Conservation (phyloP, 2,888 invertebrate genomes). For the Lepidocyrtinus sp. region DNA sequence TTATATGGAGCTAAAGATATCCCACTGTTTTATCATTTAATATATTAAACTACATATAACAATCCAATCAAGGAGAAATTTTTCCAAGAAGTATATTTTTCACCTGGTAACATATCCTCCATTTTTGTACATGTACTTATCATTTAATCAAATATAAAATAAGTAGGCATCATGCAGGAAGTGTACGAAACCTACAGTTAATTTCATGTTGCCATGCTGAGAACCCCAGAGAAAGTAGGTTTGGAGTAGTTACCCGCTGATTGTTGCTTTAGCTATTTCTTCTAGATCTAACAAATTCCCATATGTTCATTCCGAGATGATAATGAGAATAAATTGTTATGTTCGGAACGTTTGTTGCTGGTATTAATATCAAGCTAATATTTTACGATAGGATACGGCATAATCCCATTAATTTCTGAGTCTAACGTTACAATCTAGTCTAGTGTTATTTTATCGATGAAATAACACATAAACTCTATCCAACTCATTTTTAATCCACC, state of each 20-base stretch:
- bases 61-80: too few relatives aligned
- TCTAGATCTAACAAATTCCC: background rate
- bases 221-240: background rate
- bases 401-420: background rate
- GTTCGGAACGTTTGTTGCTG: too few relatives aligned
- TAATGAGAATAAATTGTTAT: background rate
- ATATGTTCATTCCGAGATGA: background rate
- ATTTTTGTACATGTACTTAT: too few relatives aligned
- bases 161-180: background rate
- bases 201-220: background rate
- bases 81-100: too few relatives aligned
- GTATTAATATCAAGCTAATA: too few relatives aligned
- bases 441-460: constrained; percentile 38
- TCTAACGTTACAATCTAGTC: too few relatives aligned
- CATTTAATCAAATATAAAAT: background rate
- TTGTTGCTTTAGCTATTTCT: background rate
- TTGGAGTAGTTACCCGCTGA: background rate
- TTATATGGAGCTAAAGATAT: too few relatives aligned
- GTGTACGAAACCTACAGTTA: background rate
- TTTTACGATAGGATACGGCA: background rate
- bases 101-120: too few relatives aligned
- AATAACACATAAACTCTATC: constrained; percentile 50
- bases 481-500: too few relatives aligned
- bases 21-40: too few relatives aligned
- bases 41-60: too few relatives aligned